These are phyloP conservation scores for Noctua janthina DNA, from an alignment of 2,888 invertebrate species.

Conservation along the genomic window DNA sequence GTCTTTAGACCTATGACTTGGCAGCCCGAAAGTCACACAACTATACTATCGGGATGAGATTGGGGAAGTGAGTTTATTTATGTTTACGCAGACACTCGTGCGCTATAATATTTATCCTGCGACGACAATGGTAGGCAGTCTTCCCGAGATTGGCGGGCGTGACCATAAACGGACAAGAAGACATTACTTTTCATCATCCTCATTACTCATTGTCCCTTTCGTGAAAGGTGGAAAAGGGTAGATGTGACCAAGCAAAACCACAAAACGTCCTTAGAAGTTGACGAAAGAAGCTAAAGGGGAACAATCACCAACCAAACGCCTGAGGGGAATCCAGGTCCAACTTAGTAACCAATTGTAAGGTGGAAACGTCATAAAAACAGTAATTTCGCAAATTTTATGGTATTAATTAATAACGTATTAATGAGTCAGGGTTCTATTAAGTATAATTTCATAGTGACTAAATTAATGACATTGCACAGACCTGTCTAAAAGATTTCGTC, in stretches of 20 bases:
- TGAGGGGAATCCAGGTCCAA: constrained; percentile 13
- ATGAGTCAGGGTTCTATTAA: constrained; percentile 9
- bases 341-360: neutral
- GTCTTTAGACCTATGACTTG: too few species aligned
- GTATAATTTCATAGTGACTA: neutral
- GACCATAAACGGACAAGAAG: neutral
- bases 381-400: neutral
- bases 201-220: neutral
- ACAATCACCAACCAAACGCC: neutral
- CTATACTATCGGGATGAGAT: too few species aligned
- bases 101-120: too few species aligned
- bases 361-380: constrained; percentile 9
- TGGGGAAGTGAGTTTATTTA: too few species aligned
- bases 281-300: constrained; percentile 9
- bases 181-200: neutral
- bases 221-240: neutral
- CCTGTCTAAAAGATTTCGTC: neutral
- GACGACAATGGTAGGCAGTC: neutral
- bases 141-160: neutral
- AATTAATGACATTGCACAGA: neutral
- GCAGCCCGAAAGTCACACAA: too few species aligned
- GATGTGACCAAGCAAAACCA: neutral
- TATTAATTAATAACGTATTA: neutral
- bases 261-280: constrained; percentile 1
- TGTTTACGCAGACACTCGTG: too few species aligned